Conservation (phyloP, 2,888 invertebrate genomes). For the Invenusta paracnida region DNA sequence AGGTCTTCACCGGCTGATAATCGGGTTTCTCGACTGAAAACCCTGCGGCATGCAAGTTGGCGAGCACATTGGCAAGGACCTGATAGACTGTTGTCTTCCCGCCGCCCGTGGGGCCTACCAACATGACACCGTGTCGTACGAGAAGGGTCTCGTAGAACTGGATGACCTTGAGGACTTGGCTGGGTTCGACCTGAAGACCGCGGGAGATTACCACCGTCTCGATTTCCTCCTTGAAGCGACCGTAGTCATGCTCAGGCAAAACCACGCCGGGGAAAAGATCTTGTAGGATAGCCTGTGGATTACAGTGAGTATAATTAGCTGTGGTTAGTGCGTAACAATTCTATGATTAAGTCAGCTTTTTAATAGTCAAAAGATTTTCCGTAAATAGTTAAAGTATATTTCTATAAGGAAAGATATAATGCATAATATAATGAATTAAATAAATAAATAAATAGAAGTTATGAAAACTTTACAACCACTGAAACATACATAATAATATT, state of each 20-base stretch:
- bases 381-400: too few relatives aligned
- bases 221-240: constrained; percentile 67
- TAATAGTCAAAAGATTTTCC: too few relatives aligned
- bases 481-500: too few relatives aligned
- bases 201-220: constrained; percentile 63
- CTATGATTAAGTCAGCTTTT: too few relatives aligned
- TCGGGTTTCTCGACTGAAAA: constrained; percentile 66
- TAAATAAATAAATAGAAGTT: too few relatives aligned
- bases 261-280: constrained; percentile 80
- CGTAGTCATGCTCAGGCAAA: constrained; percentile 75
- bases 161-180: constrained; percentile 73
- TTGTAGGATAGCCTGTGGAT: constrained; percentile 71
- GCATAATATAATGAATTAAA: too few relatives aligned
- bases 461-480: too few relatives aligned
- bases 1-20: constrained; percentile 72
- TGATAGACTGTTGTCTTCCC: constrained; percentile 75
- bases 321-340: too few relatives aligned
- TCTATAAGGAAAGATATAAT: too few relatives aligned
- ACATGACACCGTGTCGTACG: constrained; percentile 84
- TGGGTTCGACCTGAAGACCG: constrained; percentile 68
- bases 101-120: constrained; percentile 81
- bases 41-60: constrained; percentile 67
- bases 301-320: background rate
- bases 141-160: constrained; percentile 84
- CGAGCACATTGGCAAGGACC: constrained; percentile 70